Conservation (phyloP, 2,113 vertebrate genomes). For the Condylura cristata region DNA sequence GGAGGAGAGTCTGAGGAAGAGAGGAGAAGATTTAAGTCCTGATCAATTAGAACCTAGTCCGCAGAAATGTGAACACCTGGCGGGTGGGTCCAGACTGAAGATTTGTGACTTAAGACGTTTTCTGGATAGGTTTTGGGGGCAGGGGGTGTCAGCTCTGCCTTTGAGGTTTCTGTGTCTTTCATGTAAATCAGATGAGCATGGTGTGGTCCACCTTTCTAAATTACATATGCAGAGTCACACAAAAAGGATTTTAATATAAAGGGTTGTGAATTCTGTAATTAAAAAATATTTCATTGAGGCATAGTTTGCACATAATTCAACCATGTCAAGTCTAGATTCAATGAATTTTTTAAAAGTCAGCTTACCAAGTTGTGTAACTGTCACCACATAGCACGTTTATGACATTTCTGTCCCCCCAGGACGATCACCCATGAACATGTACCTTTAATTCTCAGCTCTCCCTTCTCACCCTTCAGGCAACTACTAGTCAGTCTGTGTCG, state of each 20-base stretch:
- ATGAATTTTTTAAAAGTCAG: background rate
- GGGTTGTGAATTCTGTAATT: background rate
- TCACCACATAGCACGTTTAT: background rate
- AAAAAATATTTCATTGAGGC: background rate
- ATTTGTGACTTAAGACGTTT: background rate
- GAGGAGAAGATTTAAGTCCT: background rate
- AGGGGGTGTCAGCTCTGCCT: background rate
- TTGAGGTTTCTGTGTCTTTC: background rate
- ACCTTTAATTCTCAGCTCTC: background rate
- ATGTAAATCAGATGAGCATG: background rate
- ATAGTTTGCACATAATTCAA: background rate
- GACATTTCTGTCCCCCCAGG: background rate
- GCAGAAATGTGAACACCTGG: background rate
- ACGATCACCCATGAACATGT: background rate
- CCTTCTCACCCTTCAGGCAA: background rate
- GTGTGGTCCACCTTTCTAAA: background rate
- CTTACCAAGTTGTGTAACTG: background rate
- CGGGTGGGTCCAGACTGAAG: background rate
- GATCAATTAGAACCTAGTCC: background rate
- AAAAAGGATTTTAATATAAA: background rate
- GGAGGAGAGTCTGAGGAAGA: background rate
- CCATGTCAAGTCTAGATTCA: background rate
- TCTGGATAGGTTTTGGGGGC: background rate
- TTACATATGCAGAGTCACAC: background rate
- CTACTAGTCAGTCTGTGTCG: background rate